Evolutionary conservation across 2,797 vertebrate genomes (phyloP).

Genomic region (Nannoperca australis): DNA sequence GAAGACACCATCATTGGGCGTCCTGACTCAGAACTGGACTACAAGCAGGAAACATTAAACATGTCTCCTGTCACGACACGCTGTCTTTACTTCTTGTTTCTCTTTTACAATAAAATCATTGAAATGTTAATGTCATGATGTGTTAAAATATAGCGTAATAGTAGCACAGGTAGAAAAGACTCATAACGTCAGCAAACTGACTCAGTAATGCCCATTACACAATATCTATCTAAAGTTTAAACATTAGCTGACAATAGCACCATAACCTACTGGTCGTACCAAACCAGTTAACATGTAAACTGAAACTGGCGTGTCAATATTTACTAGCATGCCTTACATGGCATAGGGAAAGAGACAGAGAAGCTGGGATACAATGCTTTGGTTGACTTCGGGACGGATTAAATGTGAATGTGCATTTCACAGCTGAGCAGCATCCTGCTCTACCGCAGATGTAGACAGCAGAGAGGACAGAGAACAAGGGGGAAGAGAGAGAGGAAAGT

Average conservation of each 20-base stretch:
- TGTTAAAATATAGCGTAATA: not conserved
- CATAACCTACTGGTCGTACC: not conserved
- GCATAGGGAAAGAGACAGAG: not conserved
- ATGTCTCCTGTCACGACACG: not conserved
- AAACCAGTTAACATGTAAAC: not conserved
- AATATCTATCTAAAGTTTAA: not conserved
- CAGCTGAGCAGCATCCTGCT: constrained; percentile 16
- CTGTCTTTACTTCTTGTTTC: not conserved
- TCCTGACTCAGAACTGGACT: not conserved
- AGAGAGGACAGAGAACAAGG: not conserved
- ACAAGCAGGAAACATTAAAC: not conserved
- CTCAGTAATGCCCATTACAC: not conserved
- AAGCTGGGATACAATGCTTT: not conserved
- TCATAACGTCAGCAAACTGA: too few relatives aligned
- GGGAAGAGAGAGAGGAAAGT: not conserved
- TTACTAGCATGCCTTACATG: not conserved
- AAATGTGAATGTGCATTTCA: constrained; percentile 54
- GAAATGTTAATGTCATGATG: not conserved
- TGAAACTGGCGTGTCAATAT: not conserved
- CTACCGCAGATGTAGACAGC: constrained; percentile 30
- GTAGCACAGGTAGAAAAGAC: too few relatives aligned
- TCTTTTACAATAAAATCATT: not conserved
- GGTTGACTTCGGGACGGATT: constrained; percentile 5
- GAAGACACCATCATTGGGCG: not conserved
- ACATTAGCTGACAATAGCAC: not conserved